Evolutionary conservation across 2,113 vertebrate species (phyloP), one percentile per base, ranked within the genome.

Genomic region (Antigone vipio): DNA sequence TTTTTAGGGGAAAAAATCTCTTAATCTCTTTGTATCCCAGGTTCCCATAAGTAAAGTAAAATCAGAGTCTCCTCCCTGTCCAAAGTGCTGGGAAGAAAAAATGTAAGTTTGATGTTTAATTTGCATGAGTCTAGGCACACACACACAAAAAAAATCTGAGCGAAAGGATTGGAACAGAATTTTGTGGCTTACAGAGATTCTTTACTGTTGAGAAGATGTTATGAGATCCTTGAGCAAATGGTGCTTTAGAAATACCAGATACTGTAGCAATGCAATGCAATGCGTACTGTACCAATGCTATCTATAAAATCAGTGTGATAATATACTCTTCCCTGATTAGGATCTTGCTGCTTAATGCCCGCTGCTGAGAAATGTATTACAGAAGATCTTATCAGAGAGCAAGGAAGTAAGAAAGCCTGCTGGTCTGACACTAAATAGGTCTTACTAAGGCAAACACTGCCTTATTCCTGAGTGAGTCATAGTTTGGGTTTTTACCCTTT

Each of bases 131-230:
- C 38, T 49, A 83, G 11, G 63, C 85, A 93, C 52, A 23, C 34
- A 44, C 35, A 58, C 85, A 69, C 53, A 44, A 29, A 45, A 64
- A 67, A 20, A 24, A 11, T 52, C 76, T 44, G 22, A 90, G 50
- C 38, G 34, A 52, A 88, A 92, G 58, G 38, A 77, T 85, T 22
- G 81, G 50, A 86, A 73, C 60, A 89, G 66, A 85, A 68, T 89
- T 93, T 64, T 92, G 88, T 92, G 92, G 75, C 68, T 93, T 89
- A 63, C 38, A 75, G 60, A 84, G 69, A 86, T 95, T 92, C 91
- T 81, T 93, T 47, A 64, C 80, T 69, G 92, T n/a, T 92, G 83
- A 94, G 81, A 93, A 63, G 83, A 86, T 73, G 73, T 84, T 94
- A 50, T 4, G 34, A 93, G 84, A 92, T 59, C 63, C 83, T 72